These are phyloP conservation scores for Crax fasciolata DNA, from an alignment of 2,797 vertebrate species.

Conservation along the genomic window DNA sequence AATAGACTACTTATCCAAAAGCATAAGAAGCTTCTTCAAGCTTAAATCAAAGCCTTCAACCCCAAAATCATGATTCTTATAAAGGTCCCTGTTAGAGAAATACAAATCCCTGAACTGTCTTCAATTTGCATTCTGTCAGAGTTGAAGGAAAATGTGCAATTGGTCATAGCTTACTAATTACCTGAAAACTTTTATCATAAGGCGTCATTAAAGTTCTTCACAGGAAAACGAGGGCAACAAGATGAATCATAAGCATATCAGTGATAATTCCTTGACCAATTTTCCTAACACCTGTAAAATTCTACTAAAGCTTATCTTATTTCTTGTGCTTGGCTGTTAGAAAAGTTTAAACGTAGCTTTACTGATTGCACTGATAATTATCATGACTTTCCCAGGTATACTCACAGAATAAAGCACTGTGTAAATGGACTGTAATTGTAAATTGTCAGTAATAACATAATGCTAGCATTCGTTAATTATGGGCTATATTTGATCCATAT, in stretches of 20 bases:
- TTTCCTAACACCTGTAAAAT: constrained; percentile 30
- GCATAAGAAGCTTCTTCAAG: background rate
- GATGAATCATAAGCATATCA: rapidly evolving
- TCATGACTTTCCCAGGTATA: constrained; percentile 39
- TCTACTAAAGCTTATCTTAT: constrained; percentile 17
- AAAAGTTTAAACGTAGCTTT: constrained; percentile 1
- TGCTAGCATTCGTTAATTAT: constrained; percentile 59
- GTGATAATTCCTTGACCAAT: background rate
- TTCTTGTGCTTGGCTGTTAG: background rate
- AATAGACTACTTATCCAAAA: background rate
- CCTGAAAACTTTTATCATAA: background rate
- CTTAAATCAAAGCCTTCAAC: background rate
- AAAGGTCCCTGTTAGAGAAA: rapidly evolving
- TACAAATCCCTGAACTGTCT: background rate
- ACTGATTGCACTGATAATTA: constrained; percentile 47
- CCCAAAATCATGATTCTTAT: background rate
- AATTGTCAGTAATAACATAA: constrained; percentile 39
- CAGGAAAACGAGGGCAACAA: background rate
- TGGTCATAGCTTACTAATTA: background rate
- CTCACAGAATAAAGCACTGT: constrained; percentile 40
- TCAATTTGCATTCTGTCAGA: background rate
- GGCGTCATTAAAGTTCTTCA: background rate
- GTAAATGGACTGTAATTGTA: constrained; percentile 57
- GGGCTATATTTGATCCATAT: constrained; percentile 31
- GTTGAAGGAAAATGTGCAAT: background rate